phyloP scores from a whole-genome alignment of 2,797 vertebrate species.

The Eleutherodactylus coqui region DNA sequence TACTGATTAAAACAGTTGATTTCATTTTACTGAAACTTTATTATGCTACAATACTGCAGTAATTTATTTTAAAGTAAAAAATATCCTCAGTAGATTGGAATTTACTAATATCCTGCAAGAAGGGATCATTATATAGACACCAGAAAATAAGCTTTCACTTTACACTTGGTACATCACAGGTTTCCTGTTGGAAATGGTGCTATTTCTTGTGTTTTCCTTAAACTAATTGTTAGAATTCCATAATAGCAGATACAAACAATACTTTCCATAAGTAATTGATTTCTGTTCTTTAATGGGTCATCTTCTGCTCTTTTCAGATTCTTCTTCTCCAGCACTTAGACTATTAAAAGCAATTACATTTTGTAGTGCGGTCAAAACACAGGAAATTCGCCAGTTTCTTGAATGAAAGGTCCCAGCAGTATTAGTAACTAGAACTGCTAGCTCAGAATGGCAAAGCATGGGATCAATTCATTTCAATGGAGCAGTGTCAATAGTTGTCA shows the following conservation, averaged over 20 bases:
- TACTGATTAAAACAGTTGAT: background rate
- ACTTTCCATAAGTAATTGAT: background rate
- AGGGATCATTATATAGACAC: background rate
- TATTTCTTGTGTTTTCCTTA: background rate
- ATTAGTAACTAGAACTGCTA: background rate
- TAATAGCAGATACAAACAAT: background rate
- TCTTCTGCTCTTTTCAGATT: no score
- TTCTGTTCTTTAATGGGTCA: background rate
- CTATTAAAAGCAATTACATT: background rate
- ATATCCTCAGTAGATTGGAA: background rate
- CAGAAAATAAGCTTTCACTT: background rate
- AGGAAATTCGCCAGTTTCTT: background rate
- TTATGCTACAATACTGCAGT: background rate
- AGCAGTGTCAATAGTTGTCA: no score
- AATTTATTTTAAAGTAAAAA: background rate
- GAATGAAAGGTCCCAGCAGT: background rate
- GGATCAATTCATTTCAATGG: background rate
- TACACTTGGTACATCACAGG: background rate
- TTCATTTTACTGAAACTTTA: background rate
- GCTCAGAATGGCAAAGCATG: background rate
- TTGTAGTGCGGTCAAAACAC: background rate
- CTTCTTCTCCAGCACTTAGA: background rate
- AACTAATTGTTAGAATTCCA: background rate
- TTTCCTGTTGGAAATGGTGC: background rate
- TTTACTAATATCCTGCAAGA: background rate